Conservation (phyloP, 2,888 invertebrate species). For the Fissipunctia ypsillon region DNA sequence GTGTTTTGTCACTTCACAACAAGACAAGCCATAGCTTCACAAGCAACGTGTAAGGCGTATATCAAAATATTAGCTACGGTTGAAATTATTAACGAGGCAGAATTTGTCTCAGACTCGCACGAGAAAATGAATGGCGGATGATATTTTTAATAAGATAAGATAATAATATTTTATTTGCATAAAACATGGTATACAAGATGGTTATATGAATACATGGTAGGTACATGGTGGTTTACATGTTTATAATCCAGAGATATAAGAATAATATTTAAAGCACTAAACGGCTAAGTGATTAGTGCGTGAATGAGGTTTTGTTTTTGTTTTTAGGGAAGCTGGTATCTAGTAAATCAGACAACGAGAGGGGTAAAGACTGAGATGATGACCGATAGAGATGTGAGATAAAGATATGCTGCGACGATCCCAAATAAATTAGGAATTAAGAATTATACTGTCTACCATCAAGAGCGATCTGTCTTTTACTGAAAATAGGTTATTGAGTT, state of each 20-base stretch:
- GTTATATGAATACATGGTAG: no score
- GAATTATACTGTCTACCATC: no score
- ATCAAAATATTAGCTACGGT: constrained; percentile 49
- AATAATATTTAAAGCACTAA: constrained; percentile 43
- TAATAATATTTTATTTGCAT: no score
- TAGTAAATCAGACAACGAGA: no score
- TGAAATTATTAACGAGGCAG: constrained; percentile 40
- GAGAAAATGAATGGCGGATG: constrained; percentile 39
- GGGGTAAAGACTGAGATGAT: neutral
- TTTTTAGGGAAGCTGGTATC: no score
- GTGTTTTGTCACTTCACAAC: neutral
- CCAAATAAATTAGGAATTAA: no score
- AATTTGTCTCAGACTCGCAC: constrained; percentile 31
- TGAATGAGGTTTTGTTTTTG: neutral
- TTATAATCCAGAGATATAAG: constrained; percentile 30
- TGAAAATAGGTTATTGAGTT: no score
- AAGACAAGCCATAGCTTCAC: neutral
- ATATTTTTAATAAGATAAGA: no score
- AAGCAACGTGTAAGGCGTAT: constrained; percentile 8
- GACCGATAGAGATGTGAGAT: neutral
- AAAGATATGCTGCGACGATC: no score
- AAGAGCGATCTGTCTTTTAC: no score
- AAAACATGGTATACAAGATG: no score
- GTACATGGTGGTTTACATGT: no score
- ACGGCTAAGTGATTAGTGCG: constrained; percentile 9